Conservation (phyloP, 1,140 invertebrate genomes). For the Drosophila sp. region DNA sequence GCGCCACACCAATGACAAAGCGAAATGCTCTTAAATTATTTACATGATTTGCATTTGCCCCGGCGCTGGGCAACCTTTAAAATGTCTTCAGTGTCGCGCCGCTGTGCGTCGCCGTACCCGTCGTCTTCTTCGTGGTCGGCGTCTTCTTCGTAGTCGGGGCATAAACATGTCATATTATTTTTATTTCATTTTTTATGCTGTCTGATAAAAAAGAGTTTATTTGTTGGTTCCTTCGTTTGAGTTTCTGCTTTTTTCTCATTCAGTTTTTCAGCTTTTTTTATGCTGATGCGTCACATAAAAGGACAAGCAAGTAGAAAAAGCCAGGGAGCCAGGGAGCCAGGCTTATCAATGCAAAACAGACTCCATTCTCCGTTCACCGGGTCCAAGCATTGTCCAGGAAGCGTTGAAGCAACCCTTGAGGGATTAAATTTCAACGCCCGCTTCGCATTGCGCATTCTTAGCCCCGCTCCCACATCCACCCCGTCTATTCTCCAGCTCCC, state of each 20-base stretch:
- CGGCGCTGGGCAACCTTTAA: slow-evolving; percentile 63
- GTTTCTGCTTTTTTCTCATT: slow-evolving; percentile 35
- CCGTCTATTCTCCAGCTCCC: not conserved
- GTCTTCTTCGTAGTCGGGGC: slow-evolving; percentile 45
- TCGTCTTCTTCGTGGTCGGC: slow-evolving; percentile 4
- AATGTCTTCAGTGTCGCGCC: slow-evolving; percentile 53
- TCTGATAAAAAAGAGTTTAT: slow-evolving; percentile 55
- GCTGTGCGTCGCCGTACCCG: slow-evolving; percentile 5
- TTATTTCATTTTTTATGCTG: slow-evolving; percentile 69
- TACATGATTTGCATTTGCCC: slow-evolving; percentile 68
- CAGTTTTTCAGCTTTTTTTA: slow-evolving; percentile 43
- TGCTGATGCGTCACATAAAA: slow-evolving; percentile 69
- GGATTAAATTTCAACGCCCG: slow-evolving; percentile 80
- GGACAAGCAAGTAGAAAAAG: slow-evolving; percentile 27
- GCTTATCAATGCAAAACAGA: slow-evolving; percentile 81
- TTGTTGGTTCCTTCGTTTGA: slow-evolving; percentile 32
- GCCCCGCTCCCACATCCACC: slow-evolving; percentile 52
- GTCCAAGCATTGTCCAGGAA: slow-evolving; percentile 50
- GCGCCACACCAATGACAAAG: slow-evolving; percentile 1
- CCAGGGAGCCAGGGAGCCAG: slow-evolving; percentile 31
- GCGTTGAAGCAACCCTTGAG: slow-evolving; percentile 81
- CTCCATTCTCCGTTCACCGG: slow-evolving; percentile 19
- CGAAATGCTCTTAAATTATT: slow-evolving; percentile 66
- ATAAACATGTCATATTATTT: slow-evolving; percentile 80
- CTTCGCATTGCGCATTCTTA: slow-evolving; percentile 73